These are phyloP conservation scores for Sitta carolinensis DNA, from an alignment of 2,797 vertebrate genomes.

Conservation along the genomic window DNA sequence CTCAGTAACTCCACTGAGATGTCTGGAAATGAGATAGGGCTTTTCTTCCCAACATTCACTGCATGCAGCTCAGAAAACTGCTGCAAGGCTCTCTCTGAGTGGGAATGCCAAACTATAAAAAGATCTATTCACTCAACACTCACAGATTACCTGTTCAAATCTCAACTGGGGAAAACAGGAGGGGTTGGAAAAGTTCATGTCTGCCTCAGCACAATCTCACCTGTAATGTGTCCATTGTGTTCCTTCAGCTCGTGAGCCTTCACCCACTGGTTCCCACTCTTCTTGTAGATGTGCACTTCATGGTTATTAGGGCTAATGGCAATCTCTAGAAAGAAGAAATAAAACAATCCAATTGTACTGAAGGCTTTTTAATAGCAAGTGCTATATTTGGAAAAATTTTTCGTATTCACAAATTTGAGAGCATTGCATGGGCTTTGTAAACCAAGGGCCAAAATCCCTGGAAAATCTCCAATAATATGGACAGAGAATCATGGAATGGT, in stretches of 20 bases:
- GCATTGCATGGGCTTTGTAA: not conserved
- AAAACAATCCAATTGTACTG: not conserved
- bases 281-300: conserved; percentile 99
- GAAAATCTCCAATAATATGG: not conserved
- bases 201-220: conserved; percentile 66
- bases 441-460: not conserved
- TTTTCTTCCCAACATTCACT: not conserved
- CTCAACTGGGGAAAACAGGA: not conserved
- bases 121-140: not conserved
- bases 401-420: not conserved
- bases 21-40: not conserved
- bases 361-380: not conserved
- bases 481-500: not conserved
- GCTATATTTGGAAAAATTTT: not conserved
- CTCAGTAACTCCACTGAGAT: not conserved
- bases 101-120: not conserved
- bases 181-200: not conserved
- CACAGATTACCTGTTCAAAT: not conserved
- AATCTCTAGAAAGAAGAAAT: conserved; percentile 82
- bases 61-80: not conserved
- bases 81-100: not conserved
- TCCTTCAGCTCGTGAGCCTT: conserved; percentile 98
- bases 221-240: conserved; percentile 98
- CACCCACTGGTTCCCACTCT: conserved; percentile 94
- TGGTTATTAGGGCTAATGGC: conserved; percentile 99